phyloP scores from a whole-genome alignment of 2,888 invertebrate genomes.

The Synanthedon tipuliformis region DNA sequence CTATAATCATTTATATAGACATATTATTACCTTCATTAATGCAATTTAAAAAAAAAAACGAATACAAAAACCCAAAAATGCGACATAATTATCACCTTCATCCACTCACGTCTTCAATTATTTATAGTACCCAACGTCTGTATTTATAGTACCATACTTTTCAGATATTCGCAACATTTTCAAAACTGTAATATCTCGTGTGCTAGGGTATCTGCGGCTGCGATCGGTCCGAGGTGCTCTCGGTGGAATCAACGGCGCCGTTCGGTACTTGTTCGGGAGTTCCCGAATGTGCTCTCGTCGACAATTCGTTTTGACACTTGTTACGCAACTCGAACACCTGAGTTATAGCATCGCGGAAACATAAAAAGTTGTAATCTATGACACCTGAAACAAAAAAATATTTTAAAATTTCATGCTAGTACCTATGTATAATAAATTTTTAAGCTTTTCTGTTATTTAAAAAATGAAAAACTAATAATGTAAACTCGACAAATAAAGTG shows the following conservation, averaged over 20 bases:
- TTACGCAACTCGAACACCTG: conserved; percentile 92
- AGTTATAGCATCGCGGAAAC: conserved; percentile 96
- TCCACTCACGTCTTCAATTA: too few species aligned
- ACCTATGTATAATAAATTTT: conserved; percentile 4
- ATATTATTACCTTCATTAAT: too few species aligned
- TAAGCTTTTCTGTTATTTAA: too few species aligned
- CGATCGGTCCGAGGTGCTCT: conserved; percentile 39
- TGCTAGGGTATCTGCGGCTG: conserved; percentile 37
- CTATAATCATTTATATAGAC: too few species aligned
- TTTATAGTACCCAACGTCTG: too few species aligned
- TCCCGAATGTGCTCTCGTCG: conserved; percentile 25
- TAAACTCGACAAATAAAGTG: too few species aligned
- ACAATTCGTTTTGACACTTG: conserved; percentile 70
- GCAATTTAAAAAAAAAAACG: too few species aligned
- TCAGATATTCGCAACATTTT: too few species aligned
- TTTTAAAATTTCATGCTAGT: conserved; percentile 3
- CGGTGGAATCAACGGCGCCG: conserved; percentile 46
- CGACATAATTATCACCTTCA: too few species aligned
- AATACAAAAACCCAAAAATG: too few species aligned
- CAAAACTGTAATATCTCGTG: neutral
- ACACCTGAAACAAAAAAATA: conserved; percentile 75
- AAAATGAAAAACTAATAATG: too few species aligned
- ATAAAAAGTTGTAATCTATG: conserved; percentile 98
- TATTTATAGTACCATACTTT: too few species aligned
- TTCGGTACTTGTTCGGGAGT: conserved; percentile 43